Percentiles rank a stretch among this genome's conserved stretches.
Evolutionary conservation across 2,113 vertebrate species (phyloP).

Genomic region (Pomatorhinus ruficollis): DNA sequence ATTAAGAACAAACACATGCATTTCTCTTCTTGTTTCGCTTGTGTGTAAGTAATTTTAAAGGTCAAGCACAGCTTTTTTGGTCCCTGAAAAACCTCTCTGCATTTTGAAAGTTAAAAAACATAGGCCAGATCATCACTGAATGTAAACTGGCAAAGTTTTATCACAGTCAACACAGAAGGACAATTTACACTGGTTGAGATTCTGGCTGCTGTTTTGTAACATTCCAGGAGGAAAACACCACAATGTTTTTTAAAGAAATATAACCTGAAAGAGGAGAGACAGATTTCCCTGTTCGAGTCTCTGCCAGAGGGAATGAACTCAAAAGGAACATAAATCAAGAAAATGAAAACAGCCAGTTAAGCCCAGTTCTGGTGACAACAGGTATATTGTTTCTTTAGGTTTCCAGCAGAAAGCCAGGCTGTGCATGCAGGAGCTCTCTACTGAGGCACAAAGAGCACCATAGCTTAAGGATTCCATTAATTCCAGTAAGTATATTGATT

Average conservation of each 20-base stretch:
- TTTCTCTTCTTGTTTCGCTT: neutral
- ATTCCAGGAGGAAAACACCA: constrained; percentile 5
- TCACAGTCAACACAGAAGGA: neutral
- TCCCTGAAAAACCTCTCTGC: neutral
- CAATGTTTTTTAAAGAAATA: neutral
- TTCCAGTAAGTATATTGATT: neutral
- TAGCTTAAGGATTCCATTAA: neutral
- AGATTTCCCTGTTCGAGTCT: neutral
- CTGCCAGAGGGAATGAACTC: constrained; percentile 20
- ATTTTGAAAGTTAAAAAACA: neutral
- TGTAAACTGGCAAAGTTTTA: neutral
- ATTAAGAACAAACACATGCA: constrained; percentile 44
- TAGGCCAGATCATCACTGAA: neutral
- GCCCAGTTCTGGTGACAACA: neutral
- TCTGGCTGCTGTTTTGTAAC: neutral
- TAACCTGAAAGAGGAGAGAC: constrained; percentile 7
- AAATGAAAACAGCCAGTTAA: constrained; percentile 6
- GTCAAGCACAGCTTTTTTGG: neutral
- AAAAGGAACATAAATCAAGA: neutral
- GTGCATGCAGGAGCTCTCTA: neutral
- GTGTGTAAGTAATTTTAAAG: constrained; percentile 29
- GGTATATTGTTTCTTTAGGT: neutral
- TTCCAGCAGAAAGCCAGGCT: neutral
- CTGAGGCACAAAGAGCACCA: neutral
- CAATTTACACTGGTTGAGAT: neutral